Percentiles rank a stretch among this genome's conserved stretches.
phyloP scores from a whole-genome alignment of 2,113 vertebrate genomes.

The Elgaria multicarinata region DNA sequence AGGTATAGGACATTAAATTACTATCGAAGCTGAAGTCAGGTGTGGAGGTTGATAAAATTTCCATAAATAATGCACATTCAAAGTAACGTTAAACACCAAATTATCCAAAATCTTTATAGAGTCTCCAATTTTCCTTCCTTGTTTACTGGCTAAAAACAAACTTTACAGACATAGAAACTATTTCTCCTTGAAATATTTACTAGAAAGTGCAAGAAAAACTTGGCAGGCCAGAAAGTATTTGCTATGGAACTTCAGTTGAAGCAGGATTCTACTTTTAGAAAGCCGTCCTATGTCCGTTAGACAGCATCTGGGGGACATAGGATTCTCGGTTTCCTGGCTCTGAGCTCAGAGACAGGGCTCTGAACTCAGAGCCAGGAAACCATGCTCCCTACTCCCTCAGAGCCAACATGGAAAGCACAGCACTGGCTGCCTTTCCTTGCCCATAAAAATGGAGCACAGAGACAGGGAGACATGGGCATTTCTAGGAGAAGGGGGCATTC shows the following conservation, averaged over 20 bases:
- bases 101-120: neutral
- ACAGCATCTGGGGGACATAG: too few species aligned
- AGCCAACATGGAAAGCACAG: too few species aligned
- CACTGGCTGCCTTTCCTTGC: too few species aligned
- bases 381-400: too few species aligned
- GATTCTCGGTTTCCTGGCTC: too few species aligned
- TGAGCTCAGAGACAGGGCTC: too few species aligned
- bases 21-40: conserved; percentile 30
- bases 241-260: conserved; percentile 35
- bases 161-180: neutral
- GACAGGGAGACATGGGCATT: too few species aligned
- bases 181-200: conserved; percentile 2
- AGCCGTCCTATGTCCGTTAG: too few species aligned
- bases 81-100: neutral
- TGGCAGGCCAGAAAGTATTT: conserved; percentile 23
- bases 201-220: neutral
- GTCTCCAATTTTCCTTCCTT: neutral
- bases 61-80: conserved; percentile 50
- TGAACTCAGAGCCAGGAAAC: too few species aligned
- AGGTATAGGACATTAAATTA: neutral
- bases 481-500: too few species aligned
- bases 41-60: conserved; percentile 47
- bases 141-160: neutral
- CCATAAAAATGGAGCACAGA: too few species aligned
- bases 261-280: neutral